Conservation (phyloP, 2,797 vertebrate species). For the Oreortyx pictus region DNA sequence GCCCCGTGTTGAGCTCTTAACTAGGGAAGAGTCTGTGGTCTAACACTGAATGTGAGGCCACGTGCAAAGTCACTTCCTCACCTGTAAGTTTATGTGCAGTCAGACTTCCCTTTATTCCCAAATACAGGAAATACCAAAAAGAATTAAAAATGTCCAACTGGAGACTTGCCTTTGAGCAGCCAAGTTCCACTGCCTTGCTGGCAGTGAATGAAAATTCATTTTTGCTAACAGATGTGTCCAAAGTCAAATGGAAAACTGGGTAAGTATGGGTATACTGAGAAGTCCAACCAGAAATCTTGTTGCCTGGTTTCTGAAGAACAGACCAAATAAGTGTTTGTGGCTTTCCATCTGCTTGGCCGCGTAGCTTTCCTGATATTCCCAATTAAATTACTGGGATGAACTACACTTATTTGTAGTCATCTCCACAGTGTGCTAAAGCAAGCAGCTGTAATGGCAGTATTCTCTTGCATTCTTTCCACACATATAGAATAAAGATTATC, state of each 20-base stretch:
- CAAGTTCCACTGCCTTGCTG: not conserved
- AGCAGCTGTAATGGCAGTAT: not conserved
- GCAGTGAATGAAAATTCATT: not conserved
- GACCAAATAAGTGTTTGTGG: not conserved
- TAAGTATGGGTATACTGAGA: not conserved
- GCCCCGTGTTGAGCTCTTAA: not conserved
- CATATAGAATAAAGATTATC: not conserved
- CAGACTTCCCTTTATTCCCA: not conserved
- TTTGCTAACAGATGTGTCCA: not conserved
- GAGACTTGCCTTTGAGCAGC: not conserved
- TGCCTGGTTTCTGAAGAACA: not conserved
- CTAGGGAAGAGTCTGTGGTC: not conserved
- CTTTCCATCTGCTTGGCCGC: not conserved
- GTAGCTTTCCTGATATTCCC: not conserved
- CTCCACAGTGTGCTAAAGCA: not conserved
- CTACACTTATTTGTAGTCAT: not conserved
- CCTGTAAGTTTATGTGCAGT: not conserved
- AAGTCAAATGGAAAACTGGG: not conserved
- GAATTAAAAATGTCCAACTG: not conserved
- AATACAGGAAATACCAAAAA: not conserved
- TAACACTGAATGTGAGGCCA: not conserved
- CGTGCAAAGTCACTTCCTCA: not conserved
- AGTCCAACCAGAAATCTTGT: not conserved
- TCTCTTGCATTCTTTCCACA: slow-evolving; percentile 21
- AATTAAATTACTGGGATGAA: not conserved